phyloP scores from a whole-genome alignment of 2,113 vertebrate genomes.

The Setophaga kirtlandii region DNA sequence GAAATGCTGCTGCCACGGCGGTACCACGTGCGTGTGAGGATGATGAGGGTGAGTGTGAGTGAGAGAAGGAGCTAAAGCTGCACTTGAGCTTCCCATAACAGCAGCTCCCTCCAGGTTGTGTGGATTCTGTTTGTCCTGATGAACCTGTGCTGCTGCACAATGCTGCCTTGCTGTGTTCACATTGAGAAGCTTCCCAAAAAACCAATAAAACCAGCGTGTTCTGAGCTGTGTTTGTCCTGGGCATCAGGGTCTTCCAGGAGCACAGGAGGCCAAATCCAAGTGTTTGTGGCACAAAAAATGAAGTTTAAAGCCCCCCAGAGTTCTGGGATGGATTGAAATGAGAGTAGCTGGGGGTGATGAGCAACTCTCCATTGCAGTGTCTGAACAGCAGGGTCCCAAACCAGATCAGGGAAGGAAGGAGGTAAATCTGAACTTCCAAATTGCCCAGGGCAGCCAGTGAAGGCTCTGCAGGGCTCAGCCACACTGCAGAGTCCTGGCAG shows the following conservation, averaged over 20 bases:
- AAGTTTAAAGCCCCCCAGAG: not conserved
- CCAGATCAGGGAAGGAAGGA: not conserved
- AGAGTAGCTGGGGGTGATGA: not conserved
- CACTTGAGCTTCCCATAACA: rapidly evolving
- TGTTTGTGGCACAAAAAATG: not conserved
- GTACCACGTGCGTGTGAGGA: not conserved
- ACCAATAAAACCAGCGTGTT: not conserved
- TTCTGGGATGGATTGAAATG: not conserved
- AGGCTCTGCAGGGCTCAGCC: not conserved
- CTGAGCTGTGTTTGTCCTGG: rapidly evolving
- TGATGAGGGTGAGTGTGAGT: not conserved
- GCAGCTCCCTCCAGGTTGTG: not conserved
- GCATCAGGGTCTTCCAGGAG: not conserved
- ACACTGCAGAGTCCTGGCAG: rapidly evolving
- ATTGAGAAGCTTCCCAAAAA: not conserved
- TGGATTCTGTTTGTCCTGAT: rapidly evolving
- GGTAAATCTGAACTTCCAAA: not conserved
- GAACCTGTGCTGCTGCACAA: not conserved
- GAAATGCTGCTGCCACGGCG: not conserved
- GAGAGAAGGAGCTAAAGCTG: not conserved
- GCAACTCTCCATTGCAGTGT: rapidly evolving
- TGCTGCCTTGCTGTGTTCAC: not conserved
- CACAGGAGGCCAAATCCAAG: not conserved
- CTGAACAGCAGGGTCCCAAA: not conserved
- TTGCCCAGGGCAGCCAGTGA: not conserved